A percentile compares a stretch with the other conserved stretches of the same genome.
Evolutionary conservation across 2,888 invertebrate genomes (phyloP).

Genomic region (Thereva unica): DNA sequence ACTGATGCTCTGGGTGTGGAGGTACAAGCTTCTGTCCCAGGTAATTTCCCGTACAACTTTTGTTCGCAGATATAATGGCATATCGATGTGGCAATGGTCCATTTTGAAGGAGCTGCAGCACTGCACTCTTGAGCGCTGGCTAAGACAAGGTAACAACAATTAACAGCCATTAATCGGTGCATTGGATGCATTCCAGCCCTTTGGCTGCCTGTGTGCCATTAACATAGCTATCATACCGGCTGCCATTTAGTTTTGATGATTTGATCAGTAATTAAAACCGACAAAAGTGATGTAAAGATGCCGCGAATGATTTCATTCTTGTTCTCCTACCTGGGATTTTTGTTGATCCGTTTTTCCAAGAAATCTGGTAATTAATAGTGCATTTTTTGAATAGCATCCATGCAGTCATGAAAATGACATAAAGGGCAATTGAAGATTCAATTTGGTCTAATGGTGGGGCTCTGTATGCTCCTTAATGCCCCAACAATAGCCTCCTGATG

Average conservation of each 20-base stretch:
- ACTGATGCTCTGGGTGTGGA: too few species aligned
- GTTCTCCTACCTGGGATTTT: neutral
- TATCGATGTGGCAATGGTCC: too few species aligned
- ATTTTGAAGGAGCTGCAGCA: too few species aligned
- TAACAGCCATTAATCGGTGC: neutral
- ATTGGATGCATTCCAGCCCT: conserved; percentile 20
- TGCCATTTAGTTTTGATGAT: conserved; percentile 30
- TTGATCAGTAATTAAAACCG: conserved; percentile 32
- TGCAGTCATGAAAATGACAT: conserved; percentile 24
- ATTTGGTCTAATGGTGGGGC: conserved; percentile 30
- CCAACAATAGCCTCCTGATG: conserved; percentile 11
- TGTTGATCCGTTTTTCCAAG: conserved; percentile 21
- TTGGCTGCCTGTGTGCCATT: conserved; percentile 14
- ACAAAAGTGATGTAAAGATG: conserved; percentile 25
- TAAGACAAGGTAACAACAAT: too few species aligned
- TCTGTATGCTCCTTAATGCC: conserved; percentile 8
- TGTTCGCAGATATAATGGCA: too few species aligned
- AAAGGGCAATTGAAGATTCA: conserved; percentile 28
- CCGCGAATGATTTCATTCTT: conserved; percentile 16
- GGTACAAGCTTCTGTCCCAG: too few species aligned
- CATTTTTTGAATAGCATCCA: conserved; percentile 20
- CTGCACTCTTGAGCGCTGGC: too few species aligned
- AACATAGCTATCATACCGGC: conserved; percentile 24
- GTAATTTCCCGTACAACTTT: too few species aligned
- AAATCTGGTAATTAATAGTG: conserved; percentile 30